Conservation (phyloP, 2,797 vertebrate genomes). For the Micropoecilia bifurca region DNA sequence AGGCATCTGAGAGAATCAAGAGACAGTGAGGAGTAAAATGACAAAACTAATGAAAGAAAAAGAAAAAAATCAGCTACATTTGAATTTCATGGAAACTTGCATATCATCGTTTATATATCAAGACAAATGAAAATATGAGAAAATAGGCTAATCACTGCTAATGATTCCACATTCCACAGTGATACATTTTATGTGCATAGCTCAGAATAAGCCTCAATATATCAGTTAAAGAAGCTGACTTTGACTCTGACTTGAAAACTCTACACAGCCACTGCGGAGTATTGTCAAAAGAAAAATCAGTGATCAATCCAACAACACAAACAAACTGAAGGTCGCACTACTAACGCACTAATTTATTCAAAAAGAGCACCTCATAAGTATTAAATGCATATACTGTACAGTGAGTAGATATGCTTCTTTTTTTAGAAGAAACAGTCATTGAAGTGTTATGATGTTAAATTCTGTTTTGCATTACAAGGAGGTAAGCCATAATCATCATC, state of each 20-base stretch:
- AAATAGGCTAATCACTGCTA: too few species aligned
- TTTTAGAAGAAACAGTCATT: too few species aligned
- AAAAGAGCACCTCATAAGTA: neutral
- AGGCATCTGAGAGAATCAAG: conserved; percentile 11
- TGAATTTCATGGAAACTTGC: neutral
- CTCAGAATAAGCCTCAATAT: neutral
- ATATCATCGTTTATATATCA: too few species aligned
- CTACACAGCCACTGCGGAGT: neutral
- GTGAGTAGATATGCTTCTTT: neutral
- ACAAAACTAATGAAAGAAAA: neutral
- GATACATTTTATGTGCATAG: neutral
- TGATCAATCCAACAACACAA: neutral
- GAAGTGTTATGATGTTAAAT: neutral
- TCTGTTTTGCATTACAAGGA: neutral
- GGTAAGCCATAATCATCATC: neutral
- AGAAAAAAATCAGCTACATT: neutral
- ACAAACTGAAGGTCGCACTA: neutral
- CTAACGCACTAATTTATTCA: neutral
- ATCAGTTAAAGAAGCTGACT: neutral
- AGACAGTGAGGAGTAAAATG: neutral
- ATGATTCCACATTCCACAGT: neutral
- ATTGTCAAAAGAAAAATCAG: neutral
- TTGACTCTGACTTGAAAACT: neutral
- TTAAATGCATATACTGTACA: neutral
- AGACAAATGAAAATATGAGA: too few species aligned